Base-by-base conservation (phyloP, 2,888 invertebrate species). In the Falcaria lacertinaria region DNA sequence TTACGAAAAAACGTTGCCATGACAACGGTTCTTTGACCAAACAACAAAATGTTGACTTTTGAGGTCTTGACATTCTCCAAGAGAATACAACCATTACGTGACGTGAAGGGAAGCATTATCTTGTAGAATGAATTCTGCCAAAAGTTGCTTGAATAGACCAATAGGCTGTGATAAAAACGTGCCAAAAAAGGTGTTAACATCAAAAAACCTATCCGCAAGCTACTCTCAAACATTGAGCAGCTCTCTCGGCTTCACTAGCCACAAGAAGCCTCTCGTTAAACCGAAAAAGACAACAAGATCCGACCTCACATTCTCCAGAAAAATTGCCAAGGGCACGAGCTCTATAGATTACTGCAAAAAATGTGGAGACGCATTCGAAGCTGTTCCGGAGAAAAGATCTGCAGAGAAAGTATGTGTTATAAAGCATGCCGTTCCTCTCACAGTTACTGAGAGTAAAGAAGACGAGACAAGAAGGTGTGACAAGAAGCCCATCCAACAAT, bases 251-350 rank as follows among this genome's bases (percentile, higher is more conserved):
- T 51, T 61, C 1, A 50, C 82, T 8, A 52, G 32, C 8, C 41
- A 42, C 1, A 55, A 41, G 14, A 50, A 33, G 33, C 37, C 34
- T 44, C 37, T 43, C 11, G 33, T 13, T 4, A 70, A 61, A 41
- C 58, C 70, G 0, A 77, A 70, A 48, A 83, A 78, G 54, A 71
- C 60, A 0, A 79, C 86, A 0, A 77, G 74, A 64, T 87, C 88
- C 0, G 82, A 80, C 13, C 47, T 56, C 1, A 58, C 48, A 28
- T 63, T 79, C 4, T 52, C 48, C 17, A 62, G 57, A 45, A 64
- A 59, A 25, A 15, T 22, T 37, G 14, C 15, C 11, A 44, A 15
- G 6, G 43, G 37, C 25, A 42, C 44, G 13, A 44, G 14, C 2
- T 28, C 45, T 8, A 25, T 57, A 4, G 65, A 74, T 41, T 62